Evolutionary conservation across 1,140 invertebrate genomes (phyloP), one percentile per base, ranked within the genome.

Genomic region (Macrobrachium nipponense): DNA sequence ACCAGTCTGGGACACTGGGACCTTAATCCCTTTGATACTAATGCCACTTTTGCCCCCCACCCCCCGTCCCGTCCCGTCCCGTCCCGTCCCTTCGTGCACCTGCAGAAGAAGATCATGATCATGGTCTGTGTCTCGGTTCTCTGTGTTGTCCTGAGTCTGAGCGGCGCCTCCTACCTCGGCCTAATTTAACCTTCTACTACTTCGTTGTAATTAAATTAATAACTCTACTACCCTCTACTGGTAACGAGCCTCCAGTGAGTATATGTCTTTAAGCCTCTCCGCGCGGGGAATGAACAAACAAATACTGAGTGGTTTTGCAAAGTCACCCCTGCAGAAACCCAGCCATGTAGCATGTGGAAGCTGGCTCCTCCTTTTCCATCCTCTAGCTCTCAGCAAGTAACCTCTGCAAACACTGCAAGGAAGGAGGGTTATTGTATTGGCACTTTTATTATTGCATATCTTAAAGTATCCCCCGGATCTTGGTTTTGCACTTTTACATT

Each of bases 101-200:
- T 95, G 93, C 95, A 98, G 97, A 99, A 99, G 96, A 98, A 98
- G 94, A 98, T 98, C 91, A 98, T 98, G 96, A 98, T 99, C 94
- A 94, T 98, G 93, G 96, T 98, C 92, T 98, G 97, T 93, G 94
- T 99, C 92, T 94, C 96, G 90, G 94, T 98, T 92, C 94, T 98
- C 92, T 95, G 95, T 90, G 93, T 97, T 90, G 94, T 98, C 91
- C 92, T 96, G 91, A 94, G 94, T 90, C 94, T 94, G 88, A 94
- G 94, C 90, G 93, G 96, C 91, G 94, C 93, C 90, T 93, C 93
- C 91, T 95, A 95, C 92, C 93, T 96, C 90, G 93, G 92, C 89
- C 91, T 93, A 88, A 87, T 87, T 86, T 86, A 88, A 89, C 62
- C 83, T 72, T 78, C 80, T 77, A 87, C 76, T 88, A 62, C 78